Conservation (phyloP, 1,140 invertebrate genomes). For the Charaxes varanes region DNA sequence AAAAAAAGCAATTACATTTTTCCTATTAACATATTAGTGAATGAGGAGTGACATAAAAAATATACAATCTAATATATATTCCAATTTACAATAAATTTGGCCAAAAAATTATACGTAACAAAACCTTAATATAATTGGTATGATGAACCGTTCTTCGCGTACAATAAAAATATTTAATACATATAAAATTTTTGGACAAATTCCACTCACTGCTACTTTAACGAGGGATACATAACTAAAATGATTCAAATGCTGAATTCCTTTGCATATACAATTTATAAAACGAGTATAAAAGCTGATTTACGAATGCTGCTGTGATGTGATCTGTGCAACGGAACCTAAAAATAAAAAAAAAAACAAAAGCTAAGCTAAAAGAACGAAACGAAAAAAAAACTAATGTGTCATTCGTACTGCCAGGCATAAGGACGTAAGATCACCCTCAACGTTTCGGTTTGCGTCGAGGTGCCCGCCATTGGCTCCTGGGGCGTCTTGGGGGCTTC, state of each 20-base stretch:
- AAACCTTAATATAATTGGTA: no score
- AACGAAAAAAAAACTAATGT: constrained; percentile 66
- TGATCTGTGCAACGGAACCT: constrained; percentile 47
- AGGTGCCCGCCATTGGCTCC: constrained; percentile 49
- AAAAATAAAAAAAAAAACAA: no score
- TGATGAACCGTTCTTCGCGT: no score
- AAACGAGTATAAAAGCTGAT: constrained; percentile 31
- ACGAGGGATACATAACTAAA: constrained; percentile 3
- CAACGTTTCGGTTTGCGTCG: constrained; percentile 45
- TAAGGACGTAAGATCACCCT: constrained; percentile 67
- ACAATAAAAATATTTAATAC: no score
- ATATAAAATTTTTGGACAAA: constrained; percentile 22
- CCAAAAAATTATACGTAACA: no score
- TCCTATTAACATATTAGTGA: no score
- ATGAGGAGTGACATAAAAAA: no score
- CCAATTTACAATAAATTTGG: no score
- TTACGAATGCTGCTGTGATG: constrained; percentile 27
- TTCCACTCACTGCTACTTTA: no score
- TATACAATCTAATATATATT: no score
- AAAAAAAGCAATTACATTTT: no score
- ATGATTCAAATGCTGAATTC: constrained; percentile 68
- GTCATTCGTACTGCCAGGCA: constrained; percentile 71
- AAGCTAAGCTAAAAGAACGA: constrained; percentile 59
- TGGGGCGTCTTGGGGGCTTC: constrained; percentile 29
- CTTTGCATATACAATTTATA: constrained; percentile 48